Evolutionary conservation across 2,888 invertebrate genomes (phyloP), one percentile per base, ranked within the genome.

Genomic region (Theodoxus fluviatilis): DNA sequence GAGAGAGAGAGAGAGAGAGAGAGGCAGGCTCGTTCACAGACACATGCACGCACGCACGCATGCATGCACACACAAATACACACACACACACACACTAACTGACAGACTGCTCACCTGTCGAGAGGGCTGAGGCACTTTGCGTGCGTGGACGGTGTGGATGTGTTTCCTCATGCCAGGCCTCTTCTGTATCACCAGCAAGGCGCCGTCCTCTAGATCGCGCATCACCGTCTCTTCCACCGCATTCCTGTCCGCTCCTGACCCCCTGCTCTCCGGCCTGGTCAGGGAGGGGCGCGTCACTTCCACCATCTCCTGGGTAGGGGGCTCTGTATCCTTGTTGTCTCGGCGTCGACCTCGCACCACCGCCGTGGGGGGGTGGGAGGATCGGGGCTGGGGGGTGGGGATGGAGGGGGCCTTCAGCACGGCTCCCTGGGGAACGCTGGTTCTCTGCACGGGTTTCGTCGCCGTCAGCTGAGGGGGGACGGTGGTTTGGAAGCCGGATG

Each of bases 251-350:
- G 35, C 38, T 22, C 1, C 47, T 2, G 43, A 18, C 7, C 18
- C 31, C 9, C 35, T n/a, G 31, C 22, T 35, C 69, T 1, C 67
- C 37, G 49, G 33, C n/a, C 68, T 47, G 25, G 31, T 74, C 31
- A 71, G 63, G 1, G 73, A 71, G 22, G 76, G 76, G 28, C 78
- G 52, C 31, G 72, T 71, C 1, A 74, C 72, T 55, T 78, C 78
- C 28, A 79, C 73, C 69, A 78, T 73, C 52, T 78, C 78, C 6
- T 77, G 73, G 37, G 75, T 73, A 6, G 79, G 78, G 1, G 78
- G 77, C 1, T 77, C 75, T 0, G 74, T 68, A 65, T 78, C 79
- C n/a, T 75, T 71, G 9, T 73, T 74, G 25, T 31, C 40, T 9
- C 65, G 28, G n/a, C n/a, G n/a, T n/a, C n/a, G n/a, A n/a, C n/a